phyloP scores from a whole-genome alignment of 2,113 vertebrate species.

The Gobius niger region DNA sequence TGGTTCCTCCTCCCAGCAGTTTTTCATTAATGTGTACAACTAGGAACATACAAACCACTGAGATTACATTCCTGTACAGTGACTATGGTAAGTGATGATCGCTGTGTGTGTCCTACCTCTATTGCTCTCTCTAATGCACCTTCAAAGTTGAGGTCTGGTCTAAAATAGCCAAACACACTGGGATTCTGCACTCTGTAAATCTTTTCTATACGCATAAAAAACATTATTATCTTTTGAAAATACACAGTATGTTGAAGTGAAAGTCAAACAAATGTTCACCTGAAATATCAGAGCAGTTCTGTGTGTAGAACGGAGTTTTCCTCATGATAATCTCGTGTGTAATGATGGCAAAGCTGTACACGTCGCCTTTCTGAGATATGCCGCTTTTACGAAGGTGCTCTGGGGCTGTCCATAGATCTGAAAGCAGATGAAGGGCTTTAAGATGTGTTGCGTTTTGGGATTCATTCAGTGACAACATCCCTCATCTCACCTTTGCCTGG shows the following conservation, averaged over 20 bases:
- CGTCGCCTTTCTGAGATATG: constrained; percentile 92
- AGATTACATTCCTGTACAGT: background rate
- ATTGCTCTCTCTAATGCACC: constrained; percentile 80
- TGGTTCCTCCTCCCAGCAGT: constrained; percentile 97
- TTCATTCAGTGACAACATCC: background rate
- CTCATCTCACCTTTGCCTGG: constrained; percentile 81
- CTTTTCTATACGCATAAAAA: constrained; percentile 80
- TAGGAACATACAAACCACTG: constrained; percentile 24
- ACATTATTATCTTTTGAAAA: background rate
- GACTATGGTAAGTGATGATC: background rate
- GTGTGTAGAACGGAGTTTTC: constrained; percentile 81
- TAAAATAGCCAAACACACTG: constrained; percentile 68
- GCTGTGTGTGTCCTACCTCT: constrained; percentile 77
- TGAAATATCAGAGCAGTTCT: constrained; percentile 61
- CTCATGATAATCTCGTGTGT: constrained; percentile 92
- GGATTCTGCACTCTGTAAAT: constrained; percentile 83
- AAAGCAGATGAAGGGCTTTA: background rate
- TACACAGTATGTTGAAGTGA: background rate
- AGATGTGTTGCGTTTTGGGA: background rate
- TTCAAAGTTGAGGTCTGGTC: constrained; percentile 89
- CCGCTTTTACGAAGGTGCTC: constrained; percentile 87
- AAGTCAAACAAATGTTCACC: constrained; percentile 43
- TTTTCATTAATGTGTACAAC: constrained; percentile 88
- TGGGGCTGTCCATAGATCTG: constrained; percentile 93
- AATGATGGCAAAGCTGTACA: constrained; percentile 94